Evolutionary conservation across 1,140 invertebrate genomes (phyloP).

Genomic region (Drosophila sp.): DNA sequence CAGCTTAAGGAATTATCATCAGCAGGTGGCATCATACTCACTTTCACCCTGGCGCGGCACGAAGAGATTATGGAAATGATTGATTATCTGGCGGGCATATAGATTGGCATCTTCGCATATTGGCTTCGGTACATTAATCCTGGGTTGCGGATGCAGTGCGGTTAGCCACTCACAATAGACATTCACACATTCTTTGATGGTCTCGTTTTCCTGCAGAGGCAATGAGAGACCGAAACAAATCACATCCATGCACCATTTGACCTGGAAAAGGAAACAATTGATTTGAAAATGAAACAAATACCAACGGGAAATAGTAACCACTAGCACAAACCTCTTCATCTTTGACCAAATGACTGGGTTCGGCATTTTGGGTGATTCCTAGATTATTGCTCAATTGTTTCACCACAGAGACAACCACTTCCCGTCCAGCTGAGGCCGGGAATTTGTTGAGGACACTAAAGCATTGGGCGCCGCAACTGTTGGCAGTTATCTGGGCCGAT

Average conservation of each 20-base stretch:
- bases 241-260: slow-evolving; percentile 85
- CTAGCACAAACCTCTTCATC: slow-evolving; percentile 88
- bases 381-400: slow-evolving; percentile 90
- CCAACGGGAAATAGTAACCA: not conserved
- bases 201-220: slow-evolving; percentile 95
- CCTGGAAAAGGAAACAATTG: slow-evolving; percentile 37
- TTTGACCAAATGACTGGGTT: slow-evolving; percentile 89
- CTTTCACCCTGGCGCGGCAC: slow-evolving; percentile 96
- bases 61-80: slow-evolving; percentile 97
- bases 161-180: slow-evolving; percentile 98
- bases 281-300: slow-evolving; percentile 6
- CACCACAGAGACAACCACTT: slow-evolving; percentile 93
- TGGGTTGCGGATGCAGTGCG: slow-evolving; percentile 91
- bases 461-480: slow-evolving; percentile 86
- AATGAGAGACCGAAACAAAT: slow-evolving; percentile 96
- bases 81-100: slow-evolving; percentile 95
- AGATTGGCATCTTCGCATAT: slow-evolving; percentile 95
- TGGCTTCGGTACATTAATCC: slow-evolving; percentile 92
- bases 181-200: slow-evolving; percentile 97
- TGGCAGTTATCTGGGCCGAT: slow-evolving; percentile 87
- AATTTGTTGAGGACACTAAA: slow-evolving; percentile 94
- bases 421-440: slow-evolving; percentile 88
- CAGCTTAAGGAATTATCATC: not conserved
- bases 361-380: slow-evolving; percentile 89
- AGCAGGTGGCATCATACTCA: slow-evolving; percentile 83